These are phyloP conservation scores for Macaca mulatta DNA, from an alignment of 2,113 vertebrate genomes.

Conservation along the genomic window DNA sequence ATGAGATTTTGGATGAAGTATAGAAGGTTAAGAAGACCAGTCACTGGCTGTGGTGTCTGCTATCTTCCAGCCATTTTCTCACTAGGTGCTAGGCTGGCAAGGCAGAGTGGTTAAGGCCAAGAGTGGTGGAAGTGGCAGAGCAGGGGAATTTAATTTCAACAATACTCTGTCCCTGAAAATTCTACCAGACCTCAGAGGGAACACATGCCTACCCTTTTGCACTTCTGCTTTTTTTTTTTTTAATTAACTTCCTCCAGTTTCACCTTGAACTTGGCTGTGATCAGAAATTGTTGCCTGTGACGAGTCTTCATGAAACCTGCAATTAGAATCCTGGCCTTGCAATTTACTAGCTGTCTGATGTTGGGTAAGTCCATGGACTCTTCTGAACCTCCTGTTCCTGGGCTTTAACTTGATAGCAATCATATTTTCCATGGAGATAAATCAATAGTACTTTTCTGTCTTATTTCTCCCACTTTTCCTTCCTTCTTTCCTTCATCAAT, in stretches of 20 bases:
- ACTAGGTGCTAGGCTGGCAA: neutral
- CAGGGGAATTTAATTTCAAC: neutral
- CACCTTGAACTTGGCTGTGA: neutral
- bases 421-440: neutral
- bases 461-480: neutral
- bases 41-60: too few species aligned
- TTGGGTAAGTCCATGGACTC: neutral
- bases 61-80: too few species aligned
- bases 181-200: neutral
- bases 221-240: neutral
- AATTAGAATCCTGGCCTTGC: neutral
- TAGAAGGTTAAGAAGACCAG: neutral
- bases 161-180: neutral
- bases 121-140: neutral
- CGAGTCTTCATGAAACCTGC: neutral
- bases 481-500: neutral
- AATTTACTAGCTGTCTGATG: neutral
- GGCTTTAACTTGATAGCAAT: neutral
- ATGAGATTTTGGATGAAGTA: neutral
- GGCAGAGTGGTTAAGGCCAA: too few species aligned
- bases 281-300: neutral
- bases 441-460: neutral
- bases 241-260: neutral
- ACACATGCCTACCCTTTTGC: neutral
- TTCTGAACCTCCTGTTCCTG: neutral